A percentile compares a stretch with the other conserved stretches of the same genome.
Evolutionary conservation across 2,113 vertebrate genomes (phyloP).

Genomic region (Strix uralensis): DNA sequence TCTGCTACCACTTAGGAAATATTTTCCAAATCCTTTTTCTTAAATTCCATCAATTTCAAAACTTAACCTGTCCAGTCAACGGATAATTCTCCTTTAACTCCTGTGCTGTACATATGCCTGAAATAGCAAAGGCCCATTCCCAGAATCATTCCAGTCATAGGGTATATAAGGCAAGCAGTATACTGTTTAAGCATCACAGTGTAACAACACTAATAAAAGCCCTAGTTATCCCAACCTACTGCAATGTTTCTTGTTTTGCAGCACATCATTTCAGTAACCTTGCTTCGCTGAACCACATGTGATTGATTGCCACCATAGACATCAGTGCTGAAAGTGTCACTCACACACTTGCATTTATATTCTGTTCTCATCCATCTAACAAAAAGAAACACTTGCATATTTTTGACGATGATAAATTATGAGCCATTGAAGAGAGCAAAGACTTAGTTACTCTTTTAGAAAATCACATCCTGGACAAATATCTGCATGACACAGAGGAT

Average conservation of each 20-base stretch:
- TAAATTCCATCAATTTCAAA: background rate
- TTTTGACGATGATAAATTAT: constrained; percentile 65
- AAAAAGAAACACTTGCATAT: constrained; percentile 45
- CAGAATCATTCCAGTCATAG: background rate
- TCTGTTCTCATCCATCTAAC: constrained; percentile 31
- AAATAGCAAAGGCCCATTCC: background rate
- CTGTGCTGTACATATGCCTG: background rate
- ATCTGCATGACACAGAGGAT: constrained; percentile 28
- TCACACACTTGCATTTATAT: constrained; percentile 43
- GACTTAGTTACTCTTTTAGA: constrained; percentile 45
- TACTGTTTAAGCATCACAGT: background rate
- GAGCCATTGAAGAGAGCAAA: constrained; percentile 25
- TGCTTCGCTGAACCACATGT: background rate
- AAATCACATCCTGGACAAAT: constrained; percentile 43
- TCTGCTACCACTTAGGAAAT: background rate
- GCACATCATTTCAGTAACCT: background rate
- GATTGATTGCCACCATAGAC: constrained; percentile 7
- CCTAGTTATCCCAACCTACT: background rate
- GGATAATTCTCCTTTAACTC: background rate
- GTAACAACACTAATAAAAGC: background rate
- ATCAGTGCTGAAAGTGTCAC: constrained; percentile 9
- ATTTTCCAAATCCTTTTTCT: background rate
- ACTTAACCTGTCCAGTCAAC: background rate
- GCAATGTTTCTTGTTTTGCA: background rate
- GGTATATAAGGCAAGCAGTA: background rate